Evolutionary conservation across 2,888 invertebrate genomes (phyloP), one percentile per base, ranked within the genome.

Genomic region (Heliconius aoede): DNA sequence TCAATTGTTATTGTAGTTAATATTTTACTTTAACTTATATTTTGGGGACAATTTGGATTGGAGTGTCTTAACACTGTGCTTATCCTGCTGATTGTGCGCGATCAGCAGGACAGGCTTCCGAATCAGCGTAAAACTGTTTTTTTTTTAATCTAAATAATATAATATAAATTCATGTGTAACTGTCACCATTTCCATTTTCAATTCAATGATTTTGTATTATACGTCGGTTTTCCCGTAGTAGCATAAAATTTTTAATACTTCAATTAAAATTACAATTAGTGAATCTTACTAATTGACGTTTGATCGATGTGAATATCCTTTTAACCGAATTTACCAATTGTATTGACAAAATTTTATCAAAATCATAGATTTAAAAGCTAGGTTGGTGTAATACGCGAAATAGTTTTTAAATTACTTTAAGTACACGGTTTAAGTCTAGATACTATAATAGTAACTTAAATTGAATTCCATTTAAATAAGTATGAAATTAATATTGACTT

Each of bases 351-450:
- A 68, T 40, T 46, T 24, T 7, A 4, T 4, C 69, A 26, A 60
- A 51, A 46, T 61, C 40, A 76, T 46, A 65, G n/a, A n/a, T n/a
- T n/a, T n/a, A 26, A 68, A 69, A 69, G 55, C n/a, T 72, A 67
- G 77, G 72, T 77, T n/a, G 75, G 69, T 73, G 77, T 77, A 67
- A 74, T 60, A 55, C 71, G 46, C 61, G 65, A 58, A 75, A 62
- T 58, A 67, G 55, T 73, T 65, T 76, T 75, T 61, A 24, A 60
- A 76, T 76, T 77, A 30, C 32, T 77, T 65, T 76, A 65, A 36
- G 36, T 36, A 71, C 73, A 21, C 26, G 13, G 26, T 30, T 73
- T 62, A 46, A 74, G 36, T 72, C 65, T 77, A 71, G 24, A 62
- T 55, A 73, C 24, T 69, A 65, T 15, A 67, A 8, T 3, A n/a